phyloP scores from a whole-genome alignment of 2,888 invertebrate genomes.

The Cotesia congregata region DNA sequence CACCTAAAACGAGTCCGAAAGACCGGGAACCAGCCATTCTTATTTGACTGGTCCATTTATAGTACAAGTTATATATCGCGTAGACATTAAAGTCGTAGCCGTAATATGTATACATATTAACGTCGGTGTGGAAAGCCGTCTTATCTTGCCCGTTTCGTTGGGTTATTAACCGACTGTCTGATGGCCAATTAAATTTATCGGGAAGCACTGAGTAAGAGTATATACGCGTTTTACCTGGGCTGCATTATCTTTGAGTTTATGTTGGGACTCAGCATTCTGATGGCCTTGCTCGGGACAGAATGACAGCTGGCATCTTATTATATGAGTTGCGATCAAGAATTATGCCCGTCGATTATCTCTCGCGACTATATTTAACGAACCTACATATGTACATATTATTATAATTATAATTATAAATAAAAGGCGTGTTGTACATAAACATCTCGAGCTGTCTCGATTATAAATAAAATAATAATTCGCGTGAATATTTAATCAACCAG shows the following conservation, averaged over 20 bases:
- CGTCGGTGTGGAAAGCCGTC: conserved; percentile 32
- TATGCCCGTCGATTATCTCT: not conserved
- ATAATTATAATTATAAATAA: not conserved
- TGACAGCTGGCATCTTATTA: not conserved
- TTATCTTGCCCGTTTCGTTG: conserved; percentile 45
- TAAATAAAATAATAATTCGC: conserved; percentile 7
- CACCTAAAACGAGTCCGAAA: conserved; percentile 45
- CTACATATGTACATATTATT: not conserved
- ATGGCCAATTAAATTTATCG: conserved; percentile 59
- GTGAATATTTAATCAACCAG: not conserved
- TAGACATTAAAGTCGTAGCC: not conserved
- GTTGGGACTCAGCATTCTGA: not conserved
- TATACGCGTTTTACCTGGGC: conserved; percentile 10
- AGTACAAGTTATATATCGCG: conserved; percentile 17
- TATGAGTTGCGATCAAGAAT: not conserved
- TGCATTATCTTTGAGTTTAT: not conserved
- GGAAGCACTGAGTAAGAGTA: conserved; percentile 29
- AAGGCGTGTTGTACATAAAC: not conserved
- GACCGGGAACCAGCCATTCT: conserved; percentile 22
- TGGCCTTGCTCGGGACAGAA: not conserved
- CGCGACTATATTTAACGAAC: not conserved
- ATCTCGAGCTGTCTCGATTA: not conserved
- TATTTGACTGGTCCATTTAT: conserved; percentile 6
- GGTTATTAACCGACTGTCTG: conserved; percentile 61
- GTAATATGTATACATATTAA: conserved; percentile 14